Conservation (phyloP, 2,113 vertebrate genomes). For the Malurus melanocephalus region DNA sequence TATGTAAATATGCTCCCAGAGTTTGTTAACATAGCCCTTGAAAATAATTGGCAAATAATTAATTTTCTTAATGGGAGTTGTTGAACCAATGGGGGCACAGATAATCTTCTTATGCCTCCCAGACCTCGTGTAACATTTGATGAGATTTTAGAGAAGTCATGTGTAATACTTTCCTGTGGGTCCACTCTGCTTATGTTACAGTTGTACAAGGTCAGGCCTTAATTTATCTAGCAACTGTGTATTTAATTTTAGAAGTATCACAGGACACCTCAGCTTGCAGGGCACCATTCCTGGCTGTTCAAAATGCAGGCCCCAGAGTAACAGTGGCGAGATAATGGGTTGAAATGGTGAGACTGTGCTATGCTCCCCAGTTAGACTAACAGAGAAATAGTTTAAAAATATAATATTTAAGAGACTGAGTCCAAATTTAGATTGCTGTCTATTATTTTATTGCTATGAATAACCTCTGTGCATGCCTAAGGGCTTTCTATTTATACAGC, state of each 20-base stretch:
- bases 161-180: constrained; percentile 65
- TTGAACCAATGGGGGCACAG: constrained; percentile 58
- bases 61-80: constrained; percentile 56
- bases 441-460: constrained; percentile 21
- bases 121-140: constrained; percentile 64
- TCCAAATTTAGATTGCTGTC: not conserved
- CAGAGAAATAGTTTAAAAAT: constrained; percentile 29
- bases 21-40: not conserved
- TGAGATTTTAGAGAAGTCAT: constrained; percentile 70
- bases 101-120: constrained; percentile 53
- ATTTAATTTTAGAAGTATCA: constrained; percentile 80
- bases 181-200: constrained; percentile 65
- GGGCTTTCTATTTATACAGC: constrained; percentile 35
- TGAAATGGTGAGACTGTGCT: constrained; percentile 76
- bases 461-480: constrained; percentile 10
- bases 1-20: not conserved
- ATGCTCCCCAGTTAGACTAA: constrained; percentile 37
- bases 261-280: constrained; percentile 67
- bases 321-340: constrained; percentile 68
- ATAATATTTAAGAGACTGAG: not conserved
- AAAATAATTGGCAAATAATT: constrained; percentile 6
- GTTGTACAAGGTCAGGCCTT: constrained; percentile 79
- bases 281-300: constrained; percentile 63
- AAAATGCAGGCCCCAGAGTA: constrained; percentile 69
- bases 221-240: constrained; percentile 79